Evolutionary conservation across 2,888 invertebrate genomes (phyloP).

Genomic region (Stictocephala bisonia): DNA sequence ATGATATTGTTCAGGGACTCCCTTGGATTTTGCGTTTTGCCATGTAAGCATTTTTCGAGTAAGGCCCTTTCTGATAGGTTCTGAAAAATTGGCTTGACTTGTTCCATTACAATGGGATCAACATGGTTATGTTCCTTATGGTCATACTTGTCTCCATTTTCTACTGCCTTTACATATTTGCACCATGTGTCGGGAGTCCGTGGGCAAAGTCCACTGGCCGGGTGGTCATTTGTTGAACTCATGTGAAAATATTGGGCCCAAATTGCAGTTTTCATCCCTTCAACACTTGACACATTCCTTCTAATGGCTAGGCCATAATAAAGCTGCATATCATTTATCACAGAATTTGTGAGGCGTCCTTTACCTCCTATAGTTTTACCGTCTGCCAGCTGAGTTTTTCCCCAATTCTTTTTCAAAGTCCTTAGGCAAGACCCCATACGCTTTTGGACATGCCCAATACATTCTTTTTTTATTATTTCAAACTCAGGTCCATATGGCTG

Average conservation of each 20-base stretch:
- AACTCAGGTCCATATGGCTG: slow-evolving; percentile 48
- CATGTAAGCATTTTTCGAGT: slow-evolving; percentile 11
- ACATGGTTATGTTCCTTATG: slow-evolving; percentile 23
- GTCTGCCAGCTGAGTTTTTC: slow-evolving; percentile 26
- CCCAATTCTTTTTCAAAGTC: slow-evolving; percentile 25
- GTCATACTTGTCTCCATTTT: slow-evolving; percentile 11
- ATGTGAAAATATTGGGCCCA: slow-evolving; percentile 58
- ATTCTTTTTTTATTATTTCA: slow-evolving; percentile 38
- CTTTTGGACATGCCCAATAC: slow-evolving; percentile 33
- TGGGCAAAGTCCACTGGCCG: slow-evolving; percentile 56
- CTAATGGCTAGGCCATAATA: slow-evolving; percentile 59
- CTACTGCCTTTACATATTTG: slow-evolving; percentile 52
- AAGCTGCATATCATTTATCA: slow-evolving; percentile 55
- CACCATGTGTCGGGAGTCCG: slow-evolving; percentile 54
- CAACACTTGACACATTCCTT: slow-evolving; percentile 51
- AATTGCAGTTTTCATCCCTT: slow-evolving; percentile 56
- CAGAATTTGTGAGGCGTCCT: slow-evolving; percentile 54
- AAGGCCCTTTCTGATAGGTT: background rate
- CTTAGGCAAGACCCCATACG: slow-evolving; percentile 49
- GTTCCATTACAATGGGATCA: slow-evolving; percentile 14
- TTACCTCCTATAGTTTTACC: slow-evolving; percentile 50
- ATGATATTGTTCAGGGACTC: slow-evolving; percentile 23
- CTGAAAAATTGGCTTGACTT: slow-evolving; percentile 10
- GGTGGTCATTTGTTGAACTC: slow-evolving; percentile 55
- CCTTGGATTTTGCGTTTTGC: background rate